Conservation (phyloP, 2,797 vertebrate genomes). For the Labeo calbasu region DNA sequence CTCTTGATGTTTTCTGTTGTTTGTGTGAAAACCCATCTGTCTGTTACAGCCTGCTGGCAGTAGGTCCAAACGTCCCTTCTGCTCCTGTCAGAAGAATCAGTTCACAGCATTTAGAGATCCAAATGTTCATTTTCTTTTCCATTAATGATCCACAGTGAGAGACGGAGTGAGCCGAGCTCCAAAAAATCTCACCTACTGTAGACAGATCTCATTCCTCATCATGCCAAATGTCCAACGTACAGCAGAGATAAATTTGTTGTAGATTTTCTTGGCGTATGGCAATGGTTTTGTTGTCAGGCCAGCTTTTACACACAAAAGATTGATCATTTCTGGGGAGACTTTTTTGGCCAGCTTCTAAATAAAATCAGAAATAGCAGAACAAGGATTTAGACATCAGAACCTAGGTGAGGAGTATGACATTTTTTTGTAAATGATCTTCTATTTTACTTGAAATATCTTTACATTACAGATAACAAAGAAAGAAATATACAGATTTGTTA, state of each 20-base stretch:
- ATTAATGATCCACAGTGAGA: conserved; percentile 67
- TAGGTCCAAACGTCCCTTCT: conserved; percentile 84
- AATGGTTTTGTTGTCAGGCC: background rate
- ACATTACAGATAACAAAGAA: background rate
- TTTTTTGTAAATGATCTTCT: background rate
- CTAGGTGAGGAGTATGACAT: background rate
- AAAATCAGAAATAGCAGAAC: conserved; percentile 13
- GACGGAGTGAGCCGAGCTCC: background rate
- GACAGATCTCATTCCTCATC: background rate
- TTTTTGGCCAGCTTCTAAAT: conserved; percentile 13
- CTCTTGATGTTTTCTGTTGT: conserved; percentile 85
- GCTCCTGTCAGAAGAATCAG: conserved; percentile 80
- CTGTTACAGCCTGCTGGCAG: conserved; percentile 82
- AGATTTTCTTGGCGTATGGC: background rate
- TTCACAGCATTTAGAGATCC: conserved; percentile 76
- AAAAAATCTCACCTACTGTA: conserved; percentile 19
- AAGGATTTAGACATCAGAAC: conserved; percentile 1
- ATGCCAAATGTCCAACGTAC: conserved; percentile 6
- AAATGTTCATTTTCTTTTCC: conserved; percentile 67
- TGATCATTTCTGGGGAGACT: conserved; percentile 15
- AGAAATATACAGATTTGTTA: background rate
- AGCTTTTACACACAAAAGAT: conserved; percentile 3
- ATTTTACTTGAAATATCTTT: background rate
- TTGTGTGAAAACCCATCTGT: conserved; percentile 86
- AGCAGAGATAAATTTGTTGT: background rate